Evolutionary conservation across 2,888 invertebrate genomes (phyloP).

Genomic region (Tineola bisselliella): DNA sequence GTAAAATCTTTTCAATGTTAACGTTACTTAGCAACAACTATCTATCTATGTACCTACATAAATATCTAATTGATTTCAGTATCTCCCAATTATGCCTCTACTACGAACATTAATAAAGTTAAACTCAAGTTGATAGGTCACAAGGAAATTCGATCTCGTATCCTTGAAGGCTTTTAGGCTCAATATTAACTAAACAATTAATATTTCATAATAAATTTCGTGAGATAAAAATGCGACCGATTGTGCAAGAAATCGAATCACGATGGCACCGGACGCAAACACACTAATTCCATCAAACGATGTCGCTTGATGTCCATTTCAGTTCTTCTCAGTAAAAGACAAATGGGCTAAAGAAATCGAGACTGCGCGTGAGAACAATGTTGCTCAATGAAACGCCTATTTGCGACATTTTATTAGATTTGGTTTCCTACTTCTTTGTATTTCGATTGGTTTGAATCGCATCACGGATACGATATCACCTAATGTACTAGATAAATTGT

Average conservation of each 20-base stretch:
- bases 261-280: slow-evolving; percentile 24
- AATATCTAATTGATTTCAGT: neutral
- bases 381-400: neutral
- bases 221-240: slow-evolving; percentile 31
- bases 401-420: neutral
- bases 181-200: slow-evolving; percentile 25
- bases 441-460: neutral
- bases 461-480: neutral
- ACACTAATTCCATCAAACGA: slow-evolving; percentile 28
- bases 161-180: slow-evolving; percentile 1
- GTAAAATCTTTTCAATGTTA: too few relatives aligned
- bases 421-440: neutral
- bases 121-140: neutral
- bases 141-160: slow-evolving; percentile 5
- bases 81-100: neutral
- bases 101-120: slow-evolving; percentile 1
- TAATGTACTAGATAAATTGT: slow-evolving; percentile 2
- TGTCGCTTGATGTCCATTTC: slow-evolving; percentile 15
- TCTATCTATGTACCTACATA: too few relatives aligned
- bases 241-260: slow-evolving; percentile 33
- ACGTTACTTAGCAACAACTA: too few relatives aligned
- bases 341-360: slow-evolving; percentile 32
- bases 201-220: slow-evolving; percentile 20
- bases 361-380: slow-evolving; percentile 20
- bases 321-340: slow-evolving; percentile 21